A percentile compares a stretch with the other conserved stretches of the same genome.
phyloP scores from a whole-genome alignment of 2,888 invertebrate species.

The Drosophila flavopinicola region DNA sequence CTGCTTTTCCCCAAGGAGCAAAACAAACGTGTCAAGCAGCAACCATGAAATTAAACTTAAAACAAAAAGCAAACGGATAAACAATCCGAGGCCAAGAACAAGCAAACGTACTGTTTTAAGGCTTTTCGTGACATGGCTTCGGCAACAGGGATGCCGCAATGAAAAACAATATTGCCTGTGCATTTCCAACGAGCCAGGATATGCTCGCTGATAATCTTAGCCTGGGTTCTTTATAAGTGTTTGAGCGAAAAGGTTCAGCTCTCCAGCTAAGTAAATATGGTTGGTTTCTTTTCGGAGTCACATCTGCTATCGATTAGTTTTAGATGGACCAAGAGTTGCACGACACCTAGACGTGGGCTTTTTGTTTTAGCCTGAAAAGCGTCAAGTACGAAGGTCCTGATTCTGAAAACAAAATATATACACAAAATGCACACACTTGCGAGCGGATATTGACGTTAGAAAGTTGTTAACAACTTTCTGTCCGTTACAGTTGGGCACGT shows the following conservation, averaged over 20 bases:
- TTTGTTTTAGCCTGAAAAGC: neutral
- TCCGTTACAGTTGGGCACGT: constrained; percentile 38
- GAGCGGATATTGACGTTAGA: constrained; percentile 61
- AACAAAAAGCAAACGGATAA: constrained; percentile 46
- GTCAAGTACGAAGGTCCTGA: no score
- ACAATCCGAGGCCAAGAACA: constrained; percentile 41
- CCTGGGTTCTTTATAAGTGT: constrained; percentile 18
- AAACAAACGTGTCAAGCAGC: constrained; percentile 42
- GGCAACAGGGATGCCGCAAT: constrained; percentile 1
- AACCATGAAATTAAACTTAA: constrained; percentile 63
- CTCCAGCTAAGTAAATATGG: constrained; percentile 25
- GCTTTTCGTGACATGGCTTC: constrained; percentile 23
- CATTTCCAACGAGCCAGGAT: neutral
- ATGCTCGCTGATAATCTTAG: constrained; percentile 25
- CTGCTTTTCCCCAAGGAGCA: constrained; percentile 9
- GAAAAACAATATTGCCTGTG: constrained; percentile 2
- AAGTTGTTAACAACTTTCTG: constrained; percentile 56
- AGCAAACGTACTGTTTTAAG: constrained; percentile 36
- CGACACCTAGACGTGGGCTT: neutral
- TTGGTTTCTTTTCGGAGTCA: neutral
- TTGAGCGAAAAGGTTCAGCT: constrained; percentile 1
- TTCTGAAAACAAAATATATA: no score
- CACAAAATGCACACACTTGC: neutral
- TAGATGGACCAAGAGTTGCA: neutral
- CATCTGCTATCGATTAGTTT: constrained; percentile 11